phyloP scores from a whole-genome alignment of 2,113 vertebrate species.

The Stomatorhinus ivindoensis region DNA sequence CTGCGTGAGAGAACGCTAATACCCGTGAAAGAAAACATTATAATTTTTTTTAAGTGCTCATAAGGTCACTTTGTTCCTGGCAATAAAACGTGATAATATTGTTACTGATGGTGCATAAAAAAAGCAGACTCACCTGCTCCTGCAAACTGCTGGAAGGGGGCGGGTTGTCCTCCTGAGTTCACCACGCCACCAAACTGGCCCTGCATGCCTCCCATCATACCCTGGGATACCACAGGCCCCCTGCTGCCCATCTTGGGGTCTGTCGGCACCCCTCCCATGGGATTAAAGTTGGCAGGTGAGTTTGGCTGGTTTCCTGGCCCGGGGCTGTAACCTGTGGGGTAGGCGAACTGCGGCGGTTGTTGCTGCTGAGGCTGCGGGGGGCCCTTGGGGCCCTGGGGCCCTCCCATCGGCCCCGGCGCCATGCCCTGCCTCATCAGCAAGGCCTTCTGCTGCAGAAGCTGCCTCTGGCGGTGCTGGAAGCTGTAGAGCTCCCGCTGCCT shows the following conservation, averaged over 20 bases:
- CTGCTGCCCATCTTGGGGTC: conserved; percentile 67
- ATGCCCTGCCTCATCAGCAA: conserved; percentile 81
- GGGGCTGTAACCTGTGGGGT: conserved; percentile 70
- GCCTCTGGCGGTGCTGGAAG: conserved; percentile 86
- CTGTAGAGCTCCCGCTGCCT: conserved; percentile 86
- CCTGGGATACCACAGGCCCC: conserved; percentile 63
- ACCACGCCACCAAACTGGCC: conserved; percentile 71
- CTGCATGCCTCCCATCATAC: conserved; percentile 68
- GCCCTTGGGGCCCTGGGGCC: conserved; percentile 66
- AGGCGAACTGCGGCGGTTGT: conserved; percentile 68
- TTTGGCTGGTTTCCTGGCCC: conserved; percentile 72
- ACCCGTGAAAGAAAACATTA: background rate
- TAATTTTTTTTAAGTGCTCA: background rate
- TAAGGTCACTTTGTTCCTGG: background rate
- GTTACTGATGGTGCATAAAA: background rate
- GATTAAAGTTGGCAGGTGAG: conserved; percentile 78
- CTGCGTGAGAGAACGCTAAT: background rate
- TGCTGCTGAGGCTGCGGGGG: conserved; percentile 58
- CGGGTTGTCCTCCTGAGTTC: conserved; percentile 73
- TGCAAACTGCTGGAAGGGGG: conserved; percentile 80
- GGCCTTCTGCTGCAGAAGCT: conserved; percentile 87
- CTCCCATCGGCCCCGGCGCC: conserved; percentile 59
- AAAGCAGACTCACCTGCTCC: conserved; percentile 59
- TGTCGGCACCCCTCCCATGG: conserved; percentile 59
- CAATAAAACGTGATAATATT: background rate